phyloP scores from a whole-genome alignment of 2,888 invertebrate genomes.

The Smittia sp. region DNA sequence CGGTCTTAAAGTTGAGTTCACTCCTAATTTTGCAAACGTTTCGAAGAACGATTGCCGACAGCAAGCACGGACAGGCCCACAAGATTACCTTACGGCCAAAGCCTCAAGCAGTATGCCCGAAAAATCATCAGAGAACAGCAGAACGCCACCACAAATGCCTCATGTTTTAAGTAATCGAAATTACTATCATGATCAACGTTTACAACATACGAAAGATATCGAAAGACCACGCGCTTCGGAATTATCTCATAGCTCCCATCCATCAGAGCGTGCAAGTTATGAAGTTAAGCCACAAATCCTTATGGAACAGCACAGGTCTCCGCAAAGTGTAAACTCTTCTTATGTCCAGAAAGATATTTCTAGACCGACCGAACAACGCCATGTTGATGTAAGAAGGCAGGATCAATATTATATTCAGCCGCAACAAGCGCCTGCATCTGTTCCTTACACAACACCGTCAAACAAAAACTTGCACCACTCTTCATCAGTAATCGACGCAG shows the following conservation, averaged over 20 bases:
- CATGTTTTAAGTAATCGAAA: neutral
- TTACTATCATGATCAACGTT: neutral
- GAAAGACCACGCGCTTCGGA: conserved; percentile 31
- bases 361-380: too few relatives aligned
- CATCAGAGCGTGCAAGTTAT: neutral
- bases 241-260: conserved; percentile 37
- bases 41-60: conserved; percentile 45
- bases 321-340: neutral
- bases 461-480: too few relatives aligned
- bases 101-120: neutral
- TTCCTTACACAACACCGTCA: too few relatives aligned
- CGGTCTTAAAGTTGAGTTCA: conserved; percentile 71
- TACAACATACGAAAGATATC: neutral
- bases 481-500: too few relatives aligned
- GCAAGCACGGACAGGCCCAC: conserved; percentile 42
- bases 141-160: neutral
- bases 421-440: too few relatives aligned
- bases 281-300: neutral
- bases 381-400: too few relatives aligned
- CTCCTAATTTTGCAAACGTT: conserved; percentile 77
- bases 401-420: too few relatives aligned
- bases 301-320: neutral
- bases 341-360: too few relatives aligned
- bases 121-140: neutral
- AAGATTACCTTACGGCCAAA: neutral